A percentile compares a stretch with the other conserved stretches of the same genome.
Conservation (phyloP, 2,888 invertebrate species). For the Esperia sulphurella region DNA sequence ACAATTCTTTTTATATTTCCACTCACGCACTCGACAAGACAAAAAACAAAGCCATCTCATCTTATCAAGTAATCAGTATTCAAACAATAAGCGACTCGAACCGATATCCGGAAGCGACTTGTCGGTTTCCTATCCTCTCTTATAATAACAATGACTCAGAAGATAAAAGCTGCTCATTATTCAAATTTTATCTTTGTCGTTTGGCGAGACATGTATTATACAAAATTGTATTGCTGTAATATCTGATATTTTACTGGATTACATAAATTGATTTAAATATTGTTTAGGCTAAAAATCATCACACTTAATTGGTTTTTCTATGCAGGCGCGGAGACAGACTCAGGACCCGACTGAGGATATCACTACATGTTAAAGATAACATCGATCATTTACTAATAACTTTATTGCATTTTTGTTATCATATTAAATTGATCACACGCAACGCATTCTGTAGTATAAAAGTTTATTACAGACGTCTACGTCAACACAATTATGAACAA, state of each 20-base stretch:
- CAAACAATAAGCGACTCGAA: constrained; percentile 34
- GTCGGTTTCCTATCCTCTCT: constrained; percentile 39
- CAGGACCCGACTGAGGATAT: too few relatives aligned
- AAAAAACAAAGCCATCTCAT: constrained; percentile 12
- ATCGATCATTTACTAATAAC: too few relatives aligned
- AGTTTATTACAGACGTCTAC: too few relatives aligned
- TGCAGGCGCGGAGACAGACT: too few relatives aligned
- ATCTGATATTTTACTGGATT: not conserved
- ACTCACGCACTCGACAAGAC: constrained; percentile 8
- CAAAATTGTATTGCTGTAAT: constrained; percentile 6
- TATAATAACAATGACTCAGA: constrained; percentile 24
- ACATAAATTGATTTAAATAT: too few relatives aligned
- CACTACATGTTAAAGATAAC: too few relatives aligned
- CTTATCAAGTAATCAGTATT: constrained; percentile 41
- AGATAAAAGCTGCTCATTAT: constrained; percentile 30
- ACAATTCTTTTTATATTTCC: not conserved
- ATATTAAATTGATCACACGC: too few relatives aligned
- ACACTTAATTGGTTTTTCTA: too few relatives aligned
- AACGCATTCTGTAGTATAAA: too few relatives aligned
- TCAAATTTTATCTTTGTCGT: constrained; percentile 33
- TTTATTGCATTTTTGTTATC: too few relatives aligned
- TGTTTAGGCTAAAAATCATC: too few relatives aligned
- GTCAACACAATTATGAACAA: too few relatives aligned
- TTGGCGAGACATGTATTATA: constrained; percentile 19
- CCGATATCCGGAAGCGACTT: constrained; percentile 42